Conservation (phyloP, 2,113 vertebrate genomes). For the Tyto alba region DNA sequence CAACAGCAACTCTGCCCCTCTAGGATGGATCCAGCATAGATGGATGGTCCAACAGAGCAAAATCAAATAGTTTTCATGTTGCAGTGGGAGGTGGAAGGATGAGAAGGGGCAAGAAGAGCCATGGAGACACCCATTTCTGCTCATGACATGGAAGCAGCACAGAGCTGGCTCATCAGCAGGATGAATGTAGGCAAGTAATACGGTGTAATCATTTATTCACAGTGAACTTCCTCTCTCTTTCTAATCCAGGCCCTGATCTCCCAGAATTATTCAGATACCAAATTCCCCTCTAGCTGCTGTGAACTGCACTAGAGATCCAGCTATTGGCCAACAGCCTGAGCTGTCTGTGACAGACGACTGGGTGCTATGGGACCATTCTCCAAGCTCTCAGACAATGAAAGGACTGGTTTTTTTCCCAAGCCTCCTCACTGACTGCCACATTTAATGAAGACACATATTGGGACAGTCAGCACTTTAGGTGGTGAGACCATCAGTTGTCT, state of each 20-base stretch:
- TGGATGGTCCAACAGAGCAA: not conserved
- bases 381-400: not conserved
- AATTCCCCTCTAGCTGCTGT: not conserved
- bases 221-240: not conserved
- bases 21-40: not conserved
- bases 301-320: not conserved
- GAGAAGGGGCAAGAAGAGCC: not conserved
- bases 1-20: not conserved
- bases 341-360: not conserved
- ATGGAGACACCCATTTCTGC: not conserved
- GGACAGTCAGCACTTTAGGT: slow-evolving; percentile 42
- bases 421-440: slow-evolving; percentile 3
- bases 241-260: not conserved
- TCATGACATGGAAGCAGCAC: not conserved
- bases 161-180: not conserved
- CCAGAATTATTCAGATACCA: not conserved
- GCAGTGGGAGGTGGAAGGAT: not conserved
- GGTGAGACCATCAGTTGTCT: slow-evolving; percentile 42
- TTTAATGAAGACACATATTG: slow-evolving; percentile 29
- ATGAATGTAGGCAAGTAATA: not conserved
- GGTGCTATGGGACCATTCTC: not conserved
- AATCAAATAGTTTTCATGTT: not conserved
- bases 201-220: accelerated
- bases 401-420: not conserved
- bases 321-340: not conserved